Evolutionary conservation across 2,113 vertebrate genomes (phyloP), one percentile per base, ranked within the genome.

Genomic region (Oryzias javanicus): DNA sequence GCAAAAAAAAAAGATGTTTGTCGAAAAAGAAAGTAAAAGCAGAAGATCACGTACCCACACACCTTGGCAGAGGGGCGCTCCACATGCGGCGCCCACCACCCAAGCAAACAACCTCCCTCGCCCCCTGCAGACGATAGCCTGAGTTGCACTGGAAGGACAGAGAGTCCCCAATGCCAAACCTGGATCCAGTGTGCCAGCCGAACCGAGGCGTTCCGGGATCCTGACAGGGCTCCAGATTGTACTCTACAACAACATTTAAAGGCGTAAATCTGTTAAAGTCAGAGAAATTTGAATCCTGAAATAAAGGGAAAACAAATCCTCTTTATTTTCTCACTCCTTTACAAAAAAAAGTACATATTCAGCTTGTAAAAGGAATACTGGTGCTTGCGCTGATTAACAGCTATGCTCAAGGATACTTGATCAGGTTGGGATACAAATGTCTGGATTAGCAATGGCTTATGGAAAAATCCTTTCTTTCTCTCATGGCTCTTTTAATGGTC

Each of bases 11-110:
- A 19, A 50, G 15, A 62, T 14, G 76, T 35, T 22, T 16, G 80
- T 27, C n/a, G 61, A 48, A 63, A 18, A 75, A 45, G 42, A 72
- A 70, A 67, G 63, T 40, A 83, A 86, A 88, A 89, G 69, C 78
- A 73, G 86, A 53, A 87, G 88, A 90, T 73, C 89, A 92, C 91
- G 82, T 91, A 92, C 91, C 91, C 82, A 92, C 91, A 92, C 91
- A 92, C 90, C 91, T 91, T 89, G 91, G 91, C 87, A 92, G 90
- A 87, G 91, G 88, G 84, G 91, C 88, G 53, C 90, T 91, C 91
- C 91, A 92, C 73, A 91, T 89, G 42, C 85, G 89, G 46, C 91
- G 88, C 61, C 91, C 90, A 64, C 91, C 91, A 60, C 91, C 91
- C 84, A 91, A 74, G 80, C 91, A 92, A 13, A 76, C 66, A 2